Percentiles rank a stretch among this genome's conserved stretches.
Evolutionary conservation across 1,140 invertebrate genomes (phyloP).

Genomic region (Calliopsis andreniformis): DNA sequence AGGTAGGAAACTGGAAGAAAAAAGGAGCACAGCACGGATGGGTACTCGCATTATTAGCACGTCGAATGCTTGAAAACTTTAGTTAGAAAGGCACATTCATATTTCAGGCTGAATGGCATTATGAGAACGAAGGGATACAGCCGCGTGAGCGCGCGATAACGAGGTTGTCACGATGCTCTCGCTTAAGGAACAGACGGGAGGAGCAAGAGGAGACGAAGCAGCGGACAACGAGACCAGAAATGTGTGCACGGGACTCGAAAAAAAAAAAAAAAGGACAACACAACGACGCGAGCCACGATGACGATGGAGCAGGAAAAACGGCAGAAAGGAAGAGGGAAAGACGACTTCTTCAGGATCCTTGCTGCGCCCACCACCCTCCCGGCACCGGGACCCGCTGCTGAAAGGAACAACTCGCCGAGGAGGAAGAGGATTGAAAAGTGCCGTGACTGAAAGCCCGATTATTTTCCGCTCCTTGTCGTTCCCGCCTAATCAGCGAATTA

Average conservation of each 20-base stretch:
- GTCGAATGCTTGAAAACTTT: conserved; percentile 64
- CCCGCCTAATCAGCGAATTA: conserved; percentile 79
- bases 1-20: conserved; percentile 17
- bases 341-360: conserved; percentile 46
- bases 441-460: conserved; percentile 73
- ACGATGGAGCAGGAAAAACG: conserved; percentile 27
- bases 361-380: neutral
- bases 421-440: conserved; percentile 75
- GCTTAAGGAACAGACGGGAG: conserved; percentile 16
- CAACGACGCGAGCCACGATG: conserved; percentile 19
- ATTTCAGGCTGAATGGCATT: conserved; percentile 59
- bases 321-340: neutral
- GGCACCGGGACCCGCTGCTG: conserved; percentile 28
- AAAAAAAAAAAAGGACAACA: conserved; percentile 30
- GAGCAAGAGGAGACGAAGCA: neutral
- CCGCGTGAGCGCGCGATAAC: conserved; percentile 57
- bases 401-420: conserved; percentile 57
- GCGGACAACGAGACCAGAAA: conserved; percentile 2
- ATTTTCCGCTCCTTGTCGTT: conserved; percentile 76
- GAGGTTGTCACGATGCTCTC: conserved; percentile 53
- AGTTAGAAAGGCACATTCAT: conserved; percentile 56
- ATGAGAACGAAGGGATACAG: conserved; percentile 52
- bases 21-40: conserved; percentile 16
- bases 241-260: conserved; percentile 26
- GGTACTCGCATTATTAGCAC: conserved; percentile 62